phyloP scores from a whole-genome alignment of 1,140 invertebrate genomes.

The Berghia stephanieae region DNA sequence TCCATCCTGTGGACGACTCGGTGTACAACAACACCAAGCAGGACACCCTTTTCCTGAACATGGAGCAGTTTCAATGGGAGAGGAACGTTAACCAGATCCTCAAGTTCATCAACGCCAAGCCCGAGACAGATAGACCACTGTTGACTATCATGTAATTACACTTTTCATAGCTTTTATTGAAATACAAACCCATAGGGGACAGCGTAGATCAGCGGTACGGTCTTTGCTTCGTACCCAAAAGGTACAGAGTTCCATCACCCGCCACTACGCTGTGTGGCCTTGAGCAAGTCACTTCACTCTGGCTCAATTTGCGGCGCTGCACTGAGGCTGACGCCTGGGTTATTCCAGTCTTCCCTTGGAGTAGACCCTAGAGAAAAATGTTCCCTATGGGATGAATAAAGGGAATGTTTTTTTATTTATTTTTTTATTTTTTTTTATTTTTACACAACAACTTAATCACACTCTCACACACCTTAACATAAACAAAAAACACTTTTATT shows the following conservation, averaged over 20 bases:
- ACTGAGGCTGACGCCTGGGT: no score
- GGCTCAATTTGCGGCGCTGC: no score
- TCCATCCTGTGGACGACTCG: conserved; percentile 74
- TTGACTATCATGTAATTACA: conserved; percentile 22
- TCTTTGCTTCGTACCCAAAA: no score
- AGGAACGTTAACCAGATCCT: conserved; percentile 73
- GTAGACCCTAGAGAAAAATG: no score
- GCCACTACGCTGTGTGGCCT: no score
- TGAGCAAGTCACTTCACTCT: no score
- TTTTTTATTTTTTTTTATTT: not conserved
- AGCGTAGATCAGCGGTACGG: no score
- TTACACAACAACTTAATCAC: not conserved
- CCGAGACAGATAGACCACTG: conserved; percentile 38
- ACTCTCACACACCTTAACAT: not conserved
- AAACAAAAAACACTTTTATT: not conserved
- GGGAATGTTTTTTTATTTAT: not conserved
- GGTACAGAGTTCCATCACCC: no score
- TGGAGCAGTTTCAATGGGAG: conserved; percentile 75
- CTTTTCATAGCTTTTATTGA: not conserved
- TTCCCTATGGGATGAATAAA: no score
- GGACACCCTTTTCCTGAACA: conserved; percentile 75
- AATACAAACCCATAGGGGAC: not conserved
- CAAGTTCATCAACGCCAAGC: conserved; percentile 54
- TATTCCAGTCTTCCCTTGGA: no score
- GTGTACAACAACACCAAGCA: conserved; percentile 68